A percentile compares a stretch with the other conserved stretches of the same genome.
These are phyloP conservation scores for Pampusana beccarii DNA, from an alignment of 2,113 vertebrate species.

Conservation along the genomic window DNA sequence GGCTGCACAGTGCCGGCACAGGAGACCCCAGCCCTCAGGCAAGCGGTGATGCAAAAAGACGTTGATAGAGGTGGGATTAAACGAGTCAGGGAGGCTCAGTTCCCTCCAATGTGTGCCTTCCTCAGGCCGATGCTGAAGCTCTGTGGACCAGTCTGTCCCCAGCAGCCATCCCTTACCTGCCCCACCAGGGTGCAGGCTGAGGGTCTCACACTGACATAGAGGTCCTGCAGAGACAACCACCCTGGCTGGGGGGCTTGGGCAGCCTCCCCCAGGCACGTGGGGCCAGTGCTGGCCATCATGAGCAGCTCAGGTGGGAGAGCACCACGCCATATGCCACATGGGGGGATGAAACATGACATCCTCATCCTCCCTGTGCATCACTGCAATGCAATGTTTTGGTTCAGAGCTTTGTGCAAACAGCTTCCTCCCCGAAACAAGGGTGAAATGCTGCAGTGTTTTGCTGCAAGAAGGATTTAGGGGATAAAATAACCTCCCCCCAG, in stretches of 20 bases:
- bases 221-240: neutral
- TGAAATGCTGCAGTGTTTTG: neutral
- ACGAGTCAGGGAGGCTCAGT: fast-evolving
- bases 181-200: neutral
- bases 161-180: neutral
- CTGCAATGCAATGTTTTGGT: fast-evolving
- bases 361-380: neutral
- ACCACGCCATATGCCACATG: fast-evolving
- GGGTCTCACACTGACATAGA: fast-evolving
- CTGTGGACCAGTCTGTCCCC: neutral
- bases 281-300: fast-evolving
- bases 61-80: neutral
- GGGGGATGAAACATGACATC: fast-evolving
- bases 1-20: neutral
- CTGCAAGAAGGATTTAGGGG: neutral
- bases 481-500: neutral
- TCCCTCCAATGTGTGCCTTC: neutral
- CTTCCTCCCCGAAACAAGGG: neutral
- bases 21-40: neutral
- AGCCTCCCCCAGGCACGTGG: fast-evolving
- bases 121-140: neutral
- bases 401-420: neutral
- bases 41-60: neutral
- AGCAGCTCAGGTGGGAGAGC: neutral
- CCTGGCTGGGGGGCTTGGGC: neutral